phyloP scores from a whole-genome alignment of 2,797 vertebrate species.

The Pyrocephalus nanus region DNA sequence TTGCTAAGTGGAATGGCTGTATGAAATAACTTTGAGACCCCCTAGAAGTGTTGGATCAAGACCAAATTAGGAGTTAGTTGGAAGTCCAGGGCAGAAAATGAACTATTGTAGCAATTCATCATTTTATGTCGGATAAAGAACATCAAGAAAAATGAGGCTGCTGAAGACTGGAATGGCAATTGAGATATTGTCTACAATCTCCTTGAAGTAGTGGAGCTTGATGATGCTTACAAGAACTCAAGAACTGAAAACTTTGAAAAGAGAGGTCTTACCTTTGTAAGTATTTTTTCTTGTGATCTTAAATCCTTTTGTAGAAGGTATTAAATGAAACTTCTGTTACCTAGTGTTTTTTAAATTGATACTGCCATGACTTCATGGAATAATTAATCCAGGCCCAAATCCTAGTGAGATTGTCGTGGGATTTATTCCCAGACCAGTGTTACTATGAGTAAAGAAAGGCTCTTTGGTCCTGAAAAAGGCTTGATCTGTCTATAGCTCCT shows the following conservation, averaged over 20 bases:
- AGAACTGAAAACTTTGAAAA: not conserved
- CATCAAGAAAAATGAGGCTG: not conserved
- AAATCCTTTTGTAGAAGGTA: not conserved
- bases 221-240: not conserved
- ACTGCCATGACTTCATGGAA: not conserved
- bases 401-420: not conserved
- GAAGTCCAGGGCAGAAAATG: not conserved
- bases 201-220: not conserved
- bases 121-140: not conserved
- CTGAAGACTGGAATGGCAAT: not conserved
- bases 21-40: not conserved
- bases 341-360: not conserved
- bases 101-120: not conserved
- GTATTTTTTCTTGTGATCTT: constrained; percentile 15
- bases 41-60: not conserved
- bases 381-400: not conserved
- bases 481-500: not conserved
- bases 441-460: not conserved
- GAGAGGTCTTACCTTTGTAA: not conserved
- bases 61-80: not conserved
- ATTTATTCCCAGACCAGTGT: not conserved
- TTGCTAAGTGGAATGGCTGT: not conserved
- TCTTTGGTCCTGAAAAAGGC: not conserved
- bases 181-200: not conserved
- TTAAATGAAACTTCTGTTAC: not conserved